These are phyloP conservation scores for Phylloscopus whistleri DNA, from an alignment of 2,113 vertebrate genomes.

Conservation along the genomic window DNA sequence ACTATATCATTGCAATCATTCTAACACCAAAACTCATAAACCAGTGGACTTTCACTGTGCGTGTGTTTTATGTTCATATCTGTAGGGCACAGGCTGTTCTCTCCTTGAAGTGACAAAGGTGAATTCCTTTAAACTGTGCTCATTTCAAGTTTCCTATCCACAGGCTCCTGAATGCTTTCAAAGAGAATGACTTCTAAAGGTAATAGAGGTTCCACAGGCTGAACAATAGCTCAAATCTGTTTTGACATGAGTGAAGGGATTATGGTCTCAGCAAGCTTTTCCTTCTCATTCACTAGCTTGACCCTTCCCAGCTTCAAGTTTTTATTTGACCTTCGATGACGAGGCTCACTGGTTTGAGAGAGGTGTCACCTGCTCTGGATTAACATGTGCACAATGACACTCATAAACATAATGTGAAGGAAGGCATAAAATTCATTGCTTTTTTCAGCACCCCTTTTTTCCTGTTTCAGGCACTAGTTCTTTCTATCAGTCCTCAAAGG, in stretches of 20 bases:
- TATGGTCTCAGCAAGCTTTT: constrained; percentile 42
- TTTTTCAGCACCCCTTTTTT: background rate
- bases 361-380: background rate
- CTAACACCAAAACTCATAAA: background rate
- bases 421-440: background rate
- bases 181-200: constrained; percentile 39
- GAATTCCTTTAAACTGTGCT: constrained; percentile 41
- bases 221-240: constrained; percentile 56
- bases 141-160: constrained; percentile 34
- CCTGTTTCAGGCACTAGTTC: background rate
- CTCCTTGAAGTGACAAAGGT: constrained; percentile 51
- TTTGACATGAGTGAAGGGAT: constrained; percentile 52
- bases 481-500: background rate
- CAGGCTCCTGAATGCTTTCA: constrained; percentile 13
- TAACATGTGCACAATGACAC: background rate
- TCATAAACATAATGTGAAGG: background rate
- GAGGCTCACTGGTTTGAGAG: background rate
- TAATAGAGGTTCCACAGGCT: constrained; percentile 53
- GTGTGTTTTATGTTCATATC: background rate
- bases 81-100: constrained; percentile 13
- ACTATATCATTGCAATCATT: background rate
- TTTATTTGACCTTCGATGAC: background rate
- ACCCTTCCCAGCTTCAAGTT: background rate
- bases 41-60: background rate
- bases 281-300: constrained; percentile 18